Evolutionary conservation across 1,140 invertebrate genomes (phyloP).

Genomic region (Parapsyche elsis): DNA sequence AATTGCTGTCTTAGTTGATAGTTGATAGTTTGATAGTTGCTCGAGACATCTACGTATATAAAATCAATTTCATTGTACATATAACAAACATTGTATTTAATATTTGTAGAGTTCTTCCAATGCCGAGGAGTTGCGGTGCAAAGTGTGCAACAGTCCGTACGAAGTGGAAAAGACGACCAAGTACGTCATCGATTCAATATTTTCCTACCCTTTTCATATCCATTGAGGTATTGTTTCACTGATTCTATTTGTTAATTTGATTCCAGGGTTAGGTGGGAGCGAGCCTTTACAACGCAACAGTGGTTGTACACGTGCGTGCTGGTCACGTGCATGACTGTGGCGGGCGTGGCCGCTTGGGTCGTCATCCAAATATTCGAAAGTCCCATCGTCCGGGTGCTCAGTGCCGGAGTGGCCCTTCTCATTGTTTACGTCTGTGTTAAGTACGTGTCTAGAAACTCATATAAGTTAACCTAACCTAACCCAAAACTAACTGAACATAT

Average conservation of each 20-base stretch:
- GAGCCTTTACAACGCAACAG: slow-evolving; percentile 82
- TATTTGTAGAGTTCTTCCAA: slow-evolving; percentile 71
- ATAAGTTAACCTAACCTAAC: too few species aligned
- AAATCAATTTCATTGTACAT: too few species aligned
- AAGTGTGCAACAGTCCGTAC: slow-evolving; percentile 83
- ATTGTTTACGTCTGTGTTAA: slow-evolving; percentile 87
- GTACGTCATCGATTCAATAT: slow-evolving; percentile 57
- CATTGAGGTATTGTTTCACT: neutral
- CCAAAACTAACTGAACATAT: too few species aligned
- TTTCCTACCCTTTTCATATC: neutral
- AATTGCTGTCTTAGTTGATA: too few species aligned
- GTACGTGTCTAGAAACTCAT: too few species aligned
- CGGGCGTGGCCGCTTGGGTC: slow-evolving; percentile 80
- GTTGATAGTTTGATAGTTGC: too few species aligned
- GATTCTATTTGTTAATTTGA: slow-evolving; percentile 5
- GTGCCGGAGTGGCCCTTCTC: slow-evolving; percentile 82
- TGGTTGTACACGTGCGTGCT: slow-evolving; percentile 76
- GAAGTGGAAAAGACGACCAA: slow-evolving; percentile 76
- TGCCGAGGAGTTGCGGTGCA: slow-evolving; percentile 77
- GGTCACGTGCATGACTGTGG: slow-evolving; percentile 73
- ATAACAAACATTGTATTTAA: too few species aligned
- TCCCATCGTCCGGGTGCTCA: slow-evolving; percentile 80
- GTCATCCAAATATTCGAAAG: slow-evolving; percentile 82
- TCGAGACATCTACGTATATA: too few species aligned
- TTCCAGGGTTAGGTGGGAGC: slow-evolving; percentile 79